Percentiles rank a stretch among this genome's conserved stretches.
Evolutionary conservation across 2,113 vertebrate genomes (phyloP).

Genomic region (Gila orcuttii): DNA sequence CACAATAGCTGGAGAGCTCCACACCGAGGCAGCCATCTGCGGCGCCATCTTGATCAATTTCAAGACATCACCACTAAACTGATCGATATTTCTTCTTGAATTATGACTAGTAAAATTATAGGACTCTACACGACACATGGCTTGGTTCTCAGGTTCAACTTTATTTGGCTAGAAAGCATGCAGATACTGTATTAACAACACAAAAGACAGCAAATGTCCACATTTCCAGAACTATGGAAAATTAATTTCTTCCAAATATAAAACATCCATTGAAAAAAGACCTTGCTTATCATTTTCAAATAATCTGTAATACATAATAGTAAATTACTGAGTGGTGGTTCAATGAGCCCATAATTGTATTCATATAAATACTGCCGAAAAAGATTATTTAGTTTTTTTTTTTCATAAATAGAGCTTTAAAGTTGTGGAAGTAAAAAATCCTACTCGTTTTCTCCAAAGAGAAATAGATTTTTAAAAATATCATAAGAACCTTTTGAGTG

Average conservation of each 20-base stretch:
- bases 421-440: neutral
- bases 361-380: neutral
- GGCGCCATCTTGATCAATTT: no score
- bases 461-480: neutral
- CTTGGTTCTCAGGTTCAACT: neutral
- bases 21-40: no score
- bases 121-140: neutral
- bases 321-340: neutral
- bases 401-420: neutral
- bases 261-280: neutral
- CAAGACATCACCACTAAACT: neutral
- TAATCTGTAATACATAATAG: neutral
- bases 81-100: neutral
- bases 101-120: neutral
- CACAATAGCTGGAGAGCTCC: no score
- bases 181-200: conserved; percentile 20
- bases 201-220: conserved; percentile 20
- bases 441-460: neutral
- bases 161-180: conserved; percentile 44
- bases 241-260: neutral
- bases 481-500: neutral
- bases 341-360: neutral
- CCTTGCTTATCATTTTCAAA: neutral
- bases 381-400: neutral
- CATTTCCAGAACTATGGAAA: neutral